phyloP scores from a whole-genome alignment of 1,140 invertebrate genomes.

The Anastrepha obliqua region DNA sequence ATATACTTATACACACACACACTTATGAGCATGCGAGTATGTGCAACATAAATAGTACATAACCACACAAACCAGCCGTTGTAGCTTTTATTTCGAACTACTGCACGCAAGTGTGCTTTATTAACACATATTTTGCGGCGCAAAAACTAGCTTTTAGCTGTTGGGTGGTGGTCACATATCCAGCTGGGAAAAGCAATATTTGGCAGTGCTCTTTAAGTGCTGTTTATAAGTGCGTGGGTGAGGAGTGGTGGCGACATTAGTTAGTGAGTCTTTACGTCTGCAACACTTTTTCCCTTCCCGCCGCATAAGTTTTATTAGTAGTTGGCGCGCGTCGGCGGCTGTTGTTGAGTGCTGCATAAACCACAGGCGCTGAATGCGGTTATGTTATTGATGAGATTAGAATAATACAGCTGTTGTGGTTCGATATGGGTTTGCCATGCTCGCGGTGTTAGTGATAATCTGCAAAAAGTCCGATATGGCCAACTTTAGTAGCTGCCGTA shows the following conservation, averaged over 20 bases:
- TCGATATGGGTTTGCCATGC: background rate
- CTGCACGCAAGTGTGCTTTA: constrained; percentile 68
- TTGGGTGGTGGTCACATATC: constrained; percentile 3
- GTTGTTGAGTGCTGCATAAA: constrained; percentile 30
- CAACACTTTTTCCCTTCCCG: background rate
- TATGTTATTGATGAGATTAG: constrained; percentile 36
- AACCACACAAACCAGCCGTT: background rate
- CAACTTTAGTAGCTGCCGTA: no score
- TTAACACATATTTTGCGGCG: constrained; percentile 63
- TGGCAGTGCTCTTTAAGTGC: background rate
- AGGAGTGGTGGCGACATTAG: background rate
- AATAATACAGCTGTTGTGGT: constrained; percentile 22
- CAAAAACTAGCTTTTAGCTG: background rate
- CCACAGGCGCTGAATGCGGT: constrained; percentile 43
- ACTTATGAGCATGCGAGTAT: no score
- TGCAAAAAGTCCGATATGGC: no score
- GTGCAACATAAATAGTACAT: no score
- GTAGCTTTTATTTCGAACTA: background rate
- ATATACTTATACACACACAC: background rate
- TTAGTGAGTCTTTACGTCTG: background rate
- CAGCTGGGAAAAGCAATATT: constrained; percentile 27
- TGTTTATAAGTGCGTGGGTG: background rate
- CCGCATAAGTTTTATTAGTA: constrained; percentile 18
- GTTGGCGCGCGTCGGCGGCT: background rate
- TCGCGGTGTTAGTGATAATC: no score